Evolutionary conservation across 2,113 vertebrate species (phyloP).

Genomic region (Ailurus styani): DNA sequence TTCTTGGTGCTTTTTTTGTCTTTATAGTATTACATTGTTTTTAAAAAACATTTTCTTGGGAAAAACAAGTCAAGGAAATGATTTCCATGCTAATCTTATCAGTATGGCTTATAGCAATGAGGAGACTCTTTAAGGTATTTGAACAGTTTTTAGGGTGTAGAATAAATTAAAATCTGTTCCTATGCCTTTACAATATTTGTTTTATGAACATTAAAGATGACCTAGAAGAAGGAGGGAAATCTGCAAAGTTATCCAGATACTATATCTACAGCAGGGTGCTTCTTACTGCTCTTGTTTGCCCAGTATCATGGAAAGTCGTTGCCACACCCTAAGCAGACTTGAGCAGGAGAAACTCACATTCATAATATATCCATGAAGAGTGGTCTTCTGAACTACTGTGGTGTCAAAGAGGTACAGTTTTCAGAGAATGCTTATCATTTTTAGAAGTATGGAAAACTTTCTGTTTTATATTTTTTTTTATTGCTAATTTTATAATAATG

Average conservation of each 20-base stretch:
- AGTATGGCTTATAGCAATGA: background rate
- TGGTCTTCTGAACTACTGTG: background rate
- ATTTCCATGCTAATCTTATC: slow-evolving; percentile 26
- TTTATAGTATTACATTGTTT: slow-evolving; percentile 12
- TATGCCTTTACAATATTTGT: background rate
- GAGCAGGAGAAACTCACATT: background rate
- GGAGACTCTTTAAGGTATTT: background rate
- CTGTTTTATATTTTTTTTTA: background rate
- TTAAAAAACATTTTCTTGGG: slow-evolving; percentile 53
- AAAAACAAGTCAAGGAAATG: slow-evolving; percentile 64
- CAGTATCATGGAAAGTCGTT: background rate
- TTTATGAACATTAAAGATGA: background rate
- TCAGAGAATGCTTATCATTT: background rate
- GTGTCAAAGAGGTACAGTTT: background rate
- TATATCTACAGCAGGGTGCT: background rate
- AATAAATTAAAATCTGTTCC: background rate
- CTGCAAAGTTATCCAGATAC: background rate
- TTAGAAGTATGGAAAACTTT: background rate
- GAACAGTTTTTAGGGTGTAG: slow-evolving; percentile 8
- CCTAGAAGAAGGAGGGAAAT: background rate
- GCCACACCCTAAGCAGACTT: background rate
- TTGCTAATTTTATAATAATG: slow-evolving; percentile 36
- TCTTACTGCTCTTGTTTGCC: background rate
- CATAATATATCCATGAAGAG: background rate
- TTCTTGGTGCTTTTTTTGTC: slow-evolving; percentile 36